These are phyloP conservation scores for Panurus biarmicus DNA, from an alignment of 2,113 vertebrate genomes.

Conservation along the genomic window DNA sequence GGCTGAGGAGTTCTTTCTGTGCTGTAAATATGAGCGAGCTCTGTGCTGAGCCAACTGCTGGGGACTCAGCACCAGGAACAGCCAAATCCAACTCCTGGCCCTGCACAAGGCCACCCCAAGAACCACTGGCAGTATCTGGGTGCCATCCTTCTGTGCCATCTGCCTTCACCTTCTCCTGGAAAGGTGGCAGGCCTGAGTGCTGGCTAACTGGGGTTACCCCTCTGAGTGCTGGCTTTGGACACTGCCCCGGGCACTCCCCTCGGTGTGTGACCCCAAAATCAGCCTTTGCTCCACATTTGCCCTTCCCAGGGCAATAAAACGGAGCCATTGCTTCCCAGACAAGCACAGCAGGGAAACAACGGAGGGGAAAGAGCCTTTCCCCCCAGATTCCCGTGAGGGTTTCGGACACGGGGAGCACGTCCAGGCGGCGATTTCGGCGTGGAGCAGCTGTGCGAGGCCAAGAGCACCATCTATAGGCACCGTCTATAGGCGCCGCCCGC, in stretches of 20 bases:
- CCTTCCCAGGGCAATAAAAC: accelerated
- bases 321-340: background rate
- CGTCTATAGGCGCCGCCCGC: background rate
- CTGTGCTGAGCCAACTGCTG: background rate
- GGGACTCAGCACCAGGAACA: background rate
- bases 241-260: accelerated
- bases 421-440: background rate
- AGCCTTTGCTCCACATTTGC: background rate
- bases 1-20: background rate
- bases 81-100: background rate
- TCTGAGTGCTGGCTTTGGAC: background rate
- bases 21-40: background rate
- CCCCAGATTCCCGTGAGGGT: accelerated
- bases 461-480: slow-evolving; percentile 39
- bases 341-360: background rate
- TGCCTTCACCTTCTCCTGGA: background rate
- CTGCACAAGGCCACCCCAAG: background rate
- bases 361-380: background rate
- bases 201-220: background rate
- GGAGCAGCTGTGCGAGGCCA: background rate
- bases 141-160: too few species aligned
- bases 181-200: accelerated
- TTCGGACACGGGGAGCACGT: background rate
- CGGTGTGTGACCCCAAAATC: accelerated
- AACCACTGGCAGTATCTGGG: background rate